phyloP scores from a whole-genome alignment of 2,113 vertebrate genomes.

The Heterochromis multidens region DNA sequence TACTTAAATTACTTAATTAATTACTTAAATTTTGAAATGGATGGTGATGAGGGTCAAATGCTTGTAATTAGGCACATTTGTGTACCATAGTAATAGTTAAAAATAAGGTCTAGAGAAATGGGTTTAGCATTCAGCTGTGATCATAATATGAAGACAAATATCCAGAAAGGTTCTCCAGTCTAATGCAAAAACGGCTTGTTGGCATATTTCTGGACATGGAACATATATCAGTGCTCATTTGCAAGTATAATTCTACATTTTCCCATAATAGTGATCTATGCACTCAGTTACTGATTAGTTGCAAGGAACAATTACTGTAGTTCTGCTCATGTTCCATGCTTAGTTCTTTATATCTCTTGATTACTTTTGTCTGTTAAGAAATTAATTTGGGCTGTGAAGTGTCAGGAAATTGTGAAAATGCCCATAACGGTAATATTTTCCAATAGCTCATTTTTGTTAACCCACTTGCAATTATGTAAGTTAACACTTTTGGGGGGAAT shows the following conservation, averaged over 20 bases:
- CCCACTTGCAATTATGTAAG: not conserved
- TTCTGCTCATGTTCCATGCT: not conserved
- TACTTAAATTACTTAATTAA: too few relatives aligned
- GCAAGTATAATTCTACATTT: not conserved
- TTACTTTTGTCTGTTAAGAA: not conserved
- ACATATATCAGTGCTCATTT: not conserved
- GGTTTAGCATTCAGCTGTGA: not conserved
- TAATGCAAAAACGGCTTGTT: not conserved
- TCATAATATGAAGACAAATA: not conserved
- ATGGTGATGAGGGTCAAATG: too few relatives aligned
- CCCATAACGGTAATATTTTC: not conserved
- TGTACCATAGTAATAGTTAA: not conserved
- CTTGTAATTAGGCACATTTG: not conserved
- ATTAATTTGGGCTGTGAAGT: not conserved
- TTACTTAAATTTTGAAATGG: too few relatives aligned
- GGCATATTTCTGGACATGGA: not conserved
- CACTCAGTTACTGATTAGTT: not conserved
- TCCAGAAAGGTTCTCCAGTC: not conserved
- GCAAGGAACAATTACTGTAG: not conserved
- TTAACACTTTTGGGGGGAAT: not conserved
- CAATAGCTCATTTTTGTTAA: not conserved
- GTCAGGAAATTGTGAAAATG: not conserved
- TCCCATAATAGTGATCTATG: not conserved
- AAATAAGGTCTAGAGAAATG: not conserved
- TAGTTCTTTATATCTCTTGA: not conserved